These are phyloP conservation scores for Ceratina australensis DNA, from an alignment of 1,140 invertebrate species.

Conservation along the genomic window DNA sequence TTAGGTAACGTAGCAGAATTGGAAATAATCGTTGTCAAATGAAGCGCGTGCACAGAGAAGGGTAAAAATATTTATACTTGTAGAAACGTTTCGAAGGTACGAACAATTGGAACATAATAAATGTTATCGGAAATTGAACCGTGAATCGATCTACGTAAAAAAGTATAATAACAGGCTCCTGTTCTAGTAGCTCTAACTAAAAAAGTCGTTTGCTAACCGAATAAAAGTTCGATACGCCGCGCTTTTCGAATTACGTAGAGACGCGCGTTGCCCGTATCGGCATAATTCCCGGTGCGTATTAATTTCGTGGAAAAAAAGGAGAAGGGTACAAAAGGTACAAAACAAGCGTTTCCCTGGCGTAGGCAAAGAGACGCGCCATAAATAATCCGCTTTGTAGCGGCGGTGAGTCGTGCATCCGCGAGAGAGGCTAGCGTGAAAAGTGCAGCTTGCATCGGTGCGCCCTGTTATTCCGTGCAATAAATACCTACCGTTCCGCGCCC, in stretches of 20 bases:
- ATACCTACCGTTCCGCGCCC: slow-evolving; percentile 24
- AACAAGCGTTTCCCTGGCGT: background rate
- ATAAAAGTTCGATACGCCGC: background rate
- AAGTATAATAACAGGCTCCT: no score
- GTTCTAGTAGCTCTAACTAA: no score
- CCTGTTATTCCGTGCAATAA: slow-evolving; percentile 51
- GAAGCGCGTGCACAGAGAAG: no score
- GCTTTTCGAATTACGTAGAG: background rate
- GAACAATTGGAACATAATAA: no score
- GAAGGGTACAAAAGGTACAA: background rate
- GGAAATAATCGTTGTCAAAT: no score
- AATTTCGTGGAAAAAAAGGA: background rate
- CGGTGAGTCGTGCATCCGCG: slow-evolving; percentile 51
- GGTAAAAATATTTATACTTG: no score
- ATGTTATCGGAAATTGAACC: no score
- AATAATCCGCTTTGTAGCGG: slow-evolving; percentile 51
- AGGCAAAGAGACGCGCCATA: slow-evolving; percentile 27
- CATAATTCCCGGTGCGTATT: background rate
- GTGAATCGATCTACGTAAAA: no score
- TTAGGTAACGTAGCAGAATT: background rate
- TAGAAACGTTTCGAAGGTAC: no score
- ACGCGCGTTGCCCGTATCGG: background rate
- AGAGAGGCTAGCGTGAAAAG: slow-evolving; percentile 23
- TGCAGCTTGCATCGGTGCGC: slow-evolving; percentile 32
- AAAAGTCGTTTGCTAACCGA: no score